Base-by-base conservation (phyloP, 1,140 invertebrate species). In the Zaprionus inermis region DNA sequence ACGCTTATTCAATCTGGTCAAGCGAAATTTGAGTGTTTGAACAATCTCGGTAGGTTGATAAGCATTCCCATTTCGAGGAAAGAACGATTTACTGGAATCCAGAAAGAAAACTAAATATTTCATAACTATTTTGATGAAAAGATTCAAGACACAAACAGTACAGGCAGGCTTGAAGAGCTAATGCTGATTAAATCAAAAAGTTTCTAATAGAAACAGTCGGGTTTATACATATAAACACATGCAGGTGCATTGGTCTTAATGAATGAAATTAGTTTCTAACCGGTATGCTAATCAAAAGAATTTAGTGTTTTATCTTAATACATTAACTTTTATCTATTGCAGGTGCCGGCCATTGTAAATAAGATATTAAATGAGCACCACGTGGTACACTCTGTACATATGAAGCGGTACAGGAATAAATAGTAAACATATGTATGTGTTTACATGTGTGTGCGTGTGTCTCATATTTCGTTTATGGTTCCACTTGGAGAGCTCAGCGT, bases 211-310 rank as follows among this genome's bases (percentile, higher is more conserved):
- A 16, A 46, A 11, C 9, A 20, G n/a, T n/a, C n/a, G n/a, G 1
- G 24, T 2, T 9, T 16, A 46, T 5, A 14, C 5, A 24, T 14
- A 10, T 38, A 5, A 9, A n/a, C 9, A n/a, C 1, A 3, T 38
- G 49, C 65, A 73, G 71, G 51, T 73, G 57, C 65, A 61, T 49
- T 68, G 64, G 54, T 67, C 56, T 59, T 28, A 24, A 18, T 36
- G 18, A 67, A 24, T 55, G 7, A 49, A 16, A 46, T 18, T 3
- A 44, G 7, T 41, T 41, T n/a, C n/a, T n/a, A 41, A 10, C 20
- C 22, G n/a, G 22, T 7, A 12, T 54, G 9, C 5, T n/a, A 12
- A 22, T 14, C 24, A 49, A 49, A 18, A 49, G 7, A 49, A 22
- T 5, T 9, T 49, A n/a, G 11, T 1, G 38, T 44, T 44, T 44